Base-by-base conservation (phyloP, 2,888 invertebrate genomes). In the Poecilobothrus nobilitatus region DNA sequence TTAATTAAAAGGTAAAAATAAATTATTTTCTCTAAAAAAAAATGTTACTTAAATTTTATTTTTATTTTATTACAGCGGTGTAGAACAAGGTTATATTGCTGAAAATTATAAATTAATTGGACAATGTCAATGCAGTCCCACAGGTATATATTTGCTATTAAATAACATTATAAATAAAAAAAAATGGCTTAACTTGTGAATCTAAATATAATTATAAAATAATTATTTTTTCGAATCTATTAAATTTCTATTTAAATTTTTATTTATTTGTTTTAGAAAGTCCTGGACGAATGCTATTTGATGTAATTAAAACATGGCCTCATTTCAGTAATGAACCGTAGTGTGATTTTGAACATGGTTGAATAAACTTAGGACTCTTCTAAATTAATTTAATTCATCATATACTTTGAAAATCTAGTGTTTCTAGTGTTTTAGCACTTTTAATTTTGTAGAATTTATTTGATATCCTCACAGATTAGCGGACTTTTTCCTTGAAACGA, bases 291-390 rank as follows among this genome's bases (percentile, higher is more conserved):
- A 76, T 76, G 62, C 75, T 87, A 1, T 86, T 77, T 71, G 80
- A 81, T 62, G 84, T 86, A 75, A 83, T 87, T 20, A 80, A 85
- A 75, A 81, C 80, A 0, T 87, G 86, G 86, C 6, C 64, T 18
- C 27, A 64, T 64, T 64, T 64, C 64, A 27, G 64, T n/a, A 18
- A 64, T 3, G 15, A 12, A 12, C 41, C 41, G 2, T 27, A 27
- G 27, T n/a, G n/a, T n/a, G n/a, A n/a, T n/a, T n/a, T n/a, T n/a
- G n/a, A n/a, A n/a, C n/a, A n/a, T n/a, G n/a, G n/a, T n/a, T n/a
- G n/a, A n/a, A n/a, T n/a, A n/a, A n/a, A n/a, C n/a, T n/a, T n/a
- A n/a, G n/a, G n/a, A n/a, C n/a, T n/a, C n/a, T n/a, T n/a, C n/a
- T n/a, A n/a, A n/a, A n/a, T n/a, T n/a, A n/a, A n/a, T n/a, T n/a